Evolutionary conservation across 1,140 invertebrate species (phyloP).

Genomic region (Hormaphis cornu): DNA sequence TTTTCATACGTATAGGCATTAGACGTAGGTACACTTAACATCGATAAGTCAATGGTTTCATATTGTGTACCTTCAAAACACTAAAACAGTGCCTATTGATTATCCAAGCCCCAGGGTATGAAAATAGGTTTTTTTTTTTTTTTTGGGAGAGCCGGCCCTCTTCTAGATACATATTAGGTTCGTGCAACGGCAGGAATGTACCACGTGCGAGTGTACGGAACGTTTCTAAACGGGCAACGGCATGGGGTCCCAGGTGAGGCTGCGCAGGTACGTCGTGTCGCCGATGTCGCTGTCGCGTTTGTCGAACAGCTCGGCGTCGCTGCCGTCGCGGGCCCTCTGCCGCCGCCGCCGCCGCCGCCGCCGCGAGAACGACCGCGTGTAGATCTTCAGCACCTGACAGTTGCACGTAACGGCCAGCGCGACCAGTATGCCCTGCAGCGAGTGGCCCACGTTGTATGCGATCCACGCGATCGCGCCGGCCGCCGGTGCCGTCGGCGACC

Average conservation of each 20-base stretch:
- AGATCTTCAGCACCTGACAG: constrained; percentile 40
- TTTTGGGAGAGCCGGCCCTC: no score
- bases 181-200: no score
- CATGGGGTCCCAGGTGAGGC: constrained; percentile 25
- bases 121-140: no score
- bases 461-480: constrained; percentile 41
- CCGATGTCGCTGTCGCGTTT: constrained; percentile 25
- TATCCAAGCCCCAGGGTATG: no score
- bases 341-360: constrained; percentile 2
- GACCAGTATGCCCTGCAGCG: constrained; percentile 51
- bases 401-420: constrained; percentile 57
- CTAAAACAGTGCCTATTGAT: no score
- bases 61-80: no score
- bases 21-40: no score
- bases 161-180: no score
- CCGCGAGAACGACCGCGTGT: constrained; percentile 29
- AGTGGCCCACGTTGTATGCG: constrained; percentile 45
- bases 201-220: not conserved
- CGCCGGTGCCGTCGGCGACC: constrained; percentile 33
- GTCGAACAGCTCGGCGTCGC: constrained; percentile 4
- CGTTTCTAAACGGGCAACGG: not conserved
- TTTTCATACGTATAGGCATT: no score
- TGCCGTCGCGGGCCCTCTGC: not conserved
- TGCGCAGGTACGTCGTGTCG: constrained; percentile 17
- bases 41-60: no score